These are phyloP conservation scores for Crenuchus spilurus DNA, from an alignment of 2,797 vertebrate species.

Conservation along the genomic window DNA sequence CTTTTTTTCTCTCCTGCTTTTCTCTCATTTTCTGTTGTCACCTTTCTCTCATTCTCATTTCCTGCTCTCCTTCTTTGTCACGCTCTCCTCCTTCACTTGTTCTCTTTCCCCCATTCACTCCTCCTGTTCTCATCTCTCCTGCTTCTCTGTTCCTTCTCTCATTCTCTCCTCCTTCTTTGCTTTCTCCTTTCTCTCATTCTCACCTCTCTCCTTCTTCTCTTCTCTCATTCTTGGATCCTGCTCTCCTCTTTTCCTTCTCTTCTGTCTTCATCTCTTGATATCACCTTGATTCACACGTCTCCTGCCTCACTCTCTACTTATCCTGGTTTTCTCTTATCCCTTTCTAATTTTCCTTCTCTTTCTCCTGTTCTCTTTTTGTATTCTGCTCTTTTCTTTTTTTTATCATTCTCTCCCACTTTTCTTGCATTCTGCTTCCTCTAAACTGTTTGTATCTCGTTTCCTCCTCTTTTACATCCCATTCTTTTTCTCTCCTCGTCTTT, in stretches of 20 bases:
- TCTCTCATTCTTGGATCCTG: not conserved
- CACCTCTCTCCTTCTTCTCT: constrained; percentile 2
- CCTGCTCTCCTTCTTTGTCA: constrained; percentile 28
- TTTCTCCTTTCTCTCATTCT: constrained; percentile 40
- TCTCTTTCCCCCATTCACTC: constrained; percentile 35
- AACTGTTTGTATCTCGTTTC: too few species aligned
- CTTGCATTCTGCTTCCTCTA: too few species aligned
- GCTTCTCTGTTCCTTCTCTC: constrained; percentile 28
- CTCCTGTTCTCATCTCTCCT: constrained; percentile 61
- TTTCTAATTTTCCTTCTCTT: too few species aligned
- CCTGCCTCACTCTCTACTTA: too few species aligned
- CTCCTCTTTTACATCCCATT: too few species aligned
- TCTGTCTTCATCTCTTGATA: too few species aligned
- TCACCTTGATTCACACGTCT: too few species aligned
- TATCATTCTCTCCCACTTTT: not conserved
- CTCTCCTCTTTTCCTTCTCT: too few species aligned
- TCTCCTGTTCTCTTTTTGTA: too few species aligned
- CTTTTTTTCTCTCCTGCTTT: not conserved
- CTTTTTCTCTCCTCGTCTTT: not conserved
- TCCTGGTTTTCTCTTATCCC: too few species aligned
- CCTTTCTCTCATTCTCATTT: constrained; percentile 54
- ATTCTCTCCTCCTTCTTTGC: constrained; percentile 54
- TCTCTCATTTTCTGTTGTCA: constrained; percentile 42
- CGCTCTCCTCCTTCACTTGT: constrained; percentile 54
- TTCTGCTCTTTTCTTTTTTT: not conserved